A percentile compares a stretch with the other conserved stretches of the same genome.
Conservation (phyloP, 2,113 vertebrate species). For the Ifrita kowaldi region DNA sequence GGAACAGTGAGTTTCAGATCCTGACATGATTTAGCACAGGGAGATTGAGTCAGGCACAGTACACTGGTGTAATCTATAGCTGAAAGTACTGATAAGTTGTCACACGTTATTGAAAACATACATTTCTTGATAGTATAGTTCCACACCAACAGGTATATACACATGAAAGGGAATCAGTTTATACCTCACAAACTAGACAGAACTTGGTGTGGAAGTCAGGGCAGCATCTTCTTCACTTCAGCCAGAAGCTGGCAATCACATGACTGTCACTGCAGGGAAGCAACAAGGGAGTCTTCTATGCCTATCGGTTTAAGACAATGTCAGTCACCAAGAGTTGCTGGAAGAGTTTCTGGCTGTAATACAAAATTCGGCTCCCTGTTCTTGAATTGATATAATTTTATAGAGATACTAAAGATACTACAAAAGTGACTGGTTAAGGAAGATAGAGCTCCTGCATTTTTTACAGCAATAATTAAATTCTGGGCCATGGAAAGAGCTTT, state of each 20-base stretch:
- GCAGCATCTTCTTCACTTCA: not conserved
- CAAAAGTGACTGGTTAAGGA: not conserved
- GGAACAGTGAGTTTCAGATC: slow-evolving; percentile 9
- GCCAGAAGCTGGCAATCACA: not conserved
- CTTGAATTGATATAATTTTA: not conserved
- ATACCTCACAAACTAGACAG: not conserved
- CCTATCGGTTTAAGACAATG: not conserved
- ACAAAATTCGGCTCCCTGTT: not conserved
- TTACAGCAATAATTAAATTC: not conserved
- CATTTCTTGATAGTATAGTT: not conserved
- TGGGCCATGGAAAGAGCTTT: not conserved
- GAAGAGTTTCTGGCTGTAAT: not conserved
- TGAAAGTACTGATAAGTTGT: not conserved
- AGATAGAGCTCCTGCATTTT: not conserved
- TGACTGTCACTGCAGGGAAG: not conserved
- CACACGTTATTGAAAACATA: not conserved
- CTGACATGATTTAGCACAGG: slow-evolving; percentile 13
- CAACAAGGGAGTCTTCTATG: not conserved
- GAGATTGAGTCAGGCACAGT: not conserved
- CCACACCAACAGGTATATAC: not conserved
- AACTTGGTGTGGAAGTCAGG: not conserved
- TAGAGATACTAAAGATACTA: not conserved
- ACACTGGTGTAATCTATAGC: not conserved
- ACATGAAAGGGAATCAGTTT: not conserved
- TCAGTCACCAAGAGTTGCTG: not conserved